Conservation (phyloP, 2,113 vertebrate species). For the Malaclemys terrapin region DNA sequence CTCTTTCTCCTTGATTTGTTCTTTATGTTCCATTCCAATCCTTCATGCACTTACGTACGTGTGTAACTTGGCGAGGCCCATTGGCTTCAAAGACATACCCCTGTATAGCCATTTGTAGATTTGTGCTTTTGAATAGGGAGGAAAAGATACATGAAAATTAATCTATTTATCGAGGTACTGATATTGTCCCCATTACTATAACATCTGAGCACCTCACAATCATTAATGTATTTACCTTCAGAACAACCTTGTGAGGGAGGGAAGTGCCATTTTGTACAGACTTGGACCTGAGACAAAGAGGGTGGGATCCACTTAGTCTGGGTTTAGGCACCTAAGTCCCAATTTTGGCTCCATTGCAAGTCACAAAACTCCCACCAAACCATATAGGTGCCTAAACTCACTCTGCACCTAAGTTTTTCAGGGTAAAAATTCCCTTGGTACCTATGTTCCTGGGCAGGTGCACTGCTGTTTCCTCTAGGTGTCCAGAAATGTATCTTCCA, state of each 20-base stretch:
- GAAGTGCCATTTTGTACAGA: neutral
- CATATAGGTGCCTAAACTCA: neutral
- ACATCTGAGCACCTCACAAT: neutral
- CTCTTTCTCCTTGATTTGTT: neutral
- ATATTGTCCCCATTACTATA: neutral
- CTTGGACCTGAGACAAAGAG: neutral
- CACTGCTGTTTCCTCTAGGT: neutral
- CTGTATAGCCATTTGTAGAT: neutral
- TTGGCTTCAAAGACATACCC: neutral
- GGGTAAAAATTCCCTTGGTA: neutral
- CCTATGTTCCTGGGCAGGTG: neutral
- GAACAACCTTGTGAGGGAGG: neutral
- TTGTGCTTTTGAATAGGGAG: neutral
- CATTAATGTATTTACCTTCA: neutral
- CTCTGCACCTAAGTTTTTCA: neutral
- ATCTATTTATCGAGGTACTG: neutral
- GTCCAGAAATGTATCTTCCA: neutral
- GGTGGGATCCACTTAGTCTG: neutral
- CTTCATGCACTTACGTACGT: neutral
- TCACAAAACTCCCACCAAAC: neutral
- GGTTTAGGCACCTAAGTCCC: neutral
- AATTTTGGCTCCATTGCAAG: neutral
- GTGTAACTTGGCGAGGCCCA: neutral
- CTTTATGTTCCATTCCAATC: neutral
- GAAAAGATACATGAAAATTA: slow-evolving; percentile 1